Percentiles rank a stretch among this genome's conserved stretches.
phyloP scores from a whole-genome alignment of 2,888 invertebrate genomes.

The Blomia tropicalis region DNA sequence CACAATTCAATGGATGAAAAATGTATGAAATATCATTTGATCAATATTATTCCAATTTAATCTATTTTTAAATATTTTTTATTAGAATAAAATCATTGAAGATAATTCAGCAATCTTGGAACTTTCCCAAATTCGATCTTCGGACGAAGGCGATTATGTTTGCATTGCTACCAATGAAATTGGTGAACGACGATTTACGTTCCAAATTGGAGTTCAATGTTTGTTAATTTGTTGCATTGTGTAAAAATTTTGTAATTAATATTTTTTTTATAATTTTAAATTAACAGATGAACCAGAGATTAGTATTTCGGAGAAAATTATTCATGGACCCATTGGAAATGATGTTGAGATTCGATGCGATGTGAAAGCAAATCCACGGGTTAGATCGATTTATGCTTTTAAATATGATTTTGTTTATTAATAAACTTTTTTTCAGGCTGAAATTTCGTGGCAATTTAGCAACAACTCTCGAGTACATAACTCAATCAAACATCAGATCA shows the following conservation, averaged over 20 bases:
- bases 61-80: not conserved
- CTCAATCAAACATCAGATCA: slow-evolving; percentile 5
- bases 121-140: not conserved
- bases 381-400: not conserved
- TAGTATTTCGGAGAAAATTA: not conserved
- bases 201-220: slow-evolving; percentile 9
- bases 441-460: slow-evolving; percentile 11
- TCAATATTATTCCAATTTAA: not conserved
- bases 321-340: slow-evolving; percentile 12
- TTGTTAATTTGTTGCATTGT: not conserved
- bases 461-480: not conserved
- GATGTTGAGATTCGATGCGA: slow-evolving; percentile 8
- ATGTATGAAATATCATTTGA: not conserved
- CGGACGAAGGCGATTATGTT: not conserved
- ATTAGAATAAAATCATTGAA: not conserved
- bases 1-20: not conserved
- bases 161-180: slow-evolving; percentile 14
- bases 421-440: slow-evolving; percentile 9
- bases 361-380: slow-evolving; percentile 11
- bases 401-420: no score
- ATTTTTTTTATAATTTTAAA: no score
- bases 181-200: not conserved
- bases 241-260: not conserved
- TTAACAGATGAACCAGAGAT: slow-evolving; percentile 15
- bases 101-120: not conserved